Evolutionary conservation across 2,113 vertebrate genomes (phyloP).

Genomic region (Uropsilus gracilis): DNA sequence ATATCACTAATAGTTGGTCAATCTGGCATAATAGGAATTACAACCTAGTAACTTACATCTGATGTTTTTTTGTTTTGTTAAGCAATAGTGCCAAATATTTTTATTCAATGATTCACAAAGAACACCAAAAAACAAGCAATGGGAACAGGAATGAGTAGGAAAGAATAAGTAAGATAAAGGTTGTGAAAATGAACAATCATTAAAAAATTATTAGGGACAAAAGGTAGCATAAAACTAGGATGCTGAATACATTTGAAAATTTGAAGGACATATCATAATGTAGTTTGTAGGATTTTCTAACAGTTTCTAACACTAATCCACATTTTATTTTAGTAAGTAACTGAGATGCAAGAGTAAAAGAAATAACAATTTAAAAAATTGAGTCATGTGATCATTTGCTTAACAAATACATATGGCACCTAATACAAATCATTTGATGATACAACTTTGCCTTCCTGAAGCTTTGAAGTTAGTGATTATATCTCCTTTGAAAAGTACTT

Average conservation of each 20-base stretch:
- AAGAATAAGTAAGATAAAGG: background rate
- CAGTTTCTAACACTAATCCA: background rate
- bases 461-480: background rate
- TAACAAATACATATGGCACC: slow-evolving; percentile 1
- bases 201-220: background rate
- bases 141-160: background rate
- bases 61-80: background rate
- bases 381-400: background rate
- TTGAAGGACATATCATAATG: background rate
- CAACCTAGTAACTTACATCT: background rate
- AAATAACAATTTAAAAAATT: background rate
- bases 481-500: slow-evolving; percentile 11
- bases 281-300: background rate
- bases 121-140: background rate
- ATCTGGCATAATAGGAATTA: background rate
- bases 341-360: slow-evolving; percentile 8
- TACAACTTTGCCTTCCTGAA: background rate
- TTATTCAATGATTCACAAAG: background rate
- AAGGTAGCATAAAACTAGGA: background rate
- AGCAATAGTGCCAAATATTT: background rate
- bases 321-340: background rate
- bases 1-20: background rate
- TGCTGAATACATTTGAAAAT: background rate
- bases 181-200: background rate
- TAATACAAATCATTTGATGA: background rate